phyloP scores from a whole-genome alignment of 2,797 vertebrate genomes.

The Artibeus lituratus region DNA sequence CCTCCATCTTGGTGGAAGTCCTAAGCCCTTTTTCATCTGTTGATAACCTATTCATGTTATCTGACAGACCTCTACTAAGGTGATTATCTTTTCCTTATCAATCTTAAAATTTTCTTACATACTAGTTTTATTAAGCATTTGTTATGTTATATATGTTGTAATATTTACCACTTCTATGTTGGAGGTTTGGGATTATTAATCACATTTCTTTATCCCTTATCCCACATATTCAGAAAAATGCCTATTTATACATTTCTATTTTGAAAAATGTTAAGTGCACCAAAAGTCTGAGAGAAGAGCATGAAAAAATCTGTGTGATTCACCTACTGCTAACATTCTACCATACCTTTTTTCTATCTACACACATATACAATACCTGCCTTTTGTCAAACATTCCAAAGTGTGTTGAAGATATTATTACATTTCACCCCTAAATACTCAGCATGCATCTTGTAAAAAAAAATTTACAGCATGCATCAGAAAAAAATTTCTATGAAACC shows the following conservation, averaged over 20 bases:
- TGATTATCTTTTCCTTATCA: not conserved
- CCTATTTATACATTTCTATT: not conserved
- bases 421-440: not conserved
- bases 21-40: not conserved
- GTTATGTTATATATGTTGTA: not conserved
- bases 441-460: not conserved
- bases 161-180: not conserved
- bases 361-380: not conserved
- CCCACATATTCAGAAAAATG: not conserved
- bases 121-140: not conserved
- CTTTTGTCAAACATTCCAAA: not conserved
- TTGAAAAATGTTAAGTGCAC: constrained; percentile 5
- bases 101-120: not conserved
- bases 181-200: not conserved
- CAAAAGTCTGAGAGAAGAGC: not conserved
- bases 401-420: not conserved
- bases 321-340: not conserved
- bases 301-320: not conserved
- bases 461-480: no score
- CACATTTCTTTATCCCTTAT: not conserved
- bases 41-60: not conserved
- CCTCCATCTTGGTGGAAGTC: no score
- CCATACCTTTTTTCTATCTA: not conserved
- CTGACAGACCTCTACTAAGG: not conserved
- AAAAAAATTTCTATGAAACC: not conserved